Base-by-base conservation (phyloP, 2,888 invertebrate species). In the Venusia cambrica region DNA sequence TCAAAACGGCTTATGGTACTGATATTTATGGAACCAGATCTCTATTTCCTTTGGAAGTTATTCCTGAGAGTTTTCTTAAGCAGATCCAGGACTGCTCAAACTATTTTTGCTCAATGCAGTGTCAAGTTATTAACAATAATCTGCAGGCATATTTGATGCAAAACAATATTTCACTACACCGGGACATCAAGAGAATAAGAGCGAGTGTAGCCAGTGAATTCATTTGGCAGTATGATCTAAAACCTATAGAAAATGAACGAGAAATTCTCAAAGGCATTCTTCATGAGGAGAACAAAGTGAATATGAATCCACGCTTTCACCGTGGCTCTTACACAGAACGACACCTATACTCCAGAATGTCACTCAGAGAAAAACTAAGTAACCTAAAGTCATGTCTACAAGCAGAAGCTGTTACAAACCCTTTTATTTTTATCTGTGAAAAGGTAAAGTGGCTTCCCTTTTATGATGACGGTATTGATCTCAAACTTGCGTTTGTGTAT, bases 21-120 rank as follows among this genome's bases (percentile, higher is more conserved):
- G 73, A 75, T 24, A 30, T 74, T 15, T 64, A 72, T 51, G 56
- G 62, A 45, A 54, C 65, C 17, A 61, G 60, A 16, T 66, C 92
- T 0, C 72, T 95, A 61, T 93, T 95, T 58, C 73, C 88, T 0
- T 65, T 88, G 10, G 66, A 84, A 2, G 72, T 78, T 11, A 88
- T 96, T 28, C 92, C 93, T 1, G 62, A 78, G 0, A 67, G 75
- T 17, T 96, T 95, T 60, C 52, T 94, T 1, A 67, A 85, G 10
- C 91, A 93, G 65, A 73, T 95, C 3, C 81, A 90, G 34, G 79
- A 88, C 5, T 93, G 93, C 57, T 89, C 91, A 0, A 66, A 87
- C 21, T 90, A 90, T 52, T 96, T 93, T 59, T 91, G 91, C 73
- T 78, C 87, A 16, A 85, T 89, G 35, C 95, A 95, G 68, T 90